Evolutionary conservation across 1,140 invertebrate species (phyloP).

Genomic region (Papilio xuthus): DNA sequence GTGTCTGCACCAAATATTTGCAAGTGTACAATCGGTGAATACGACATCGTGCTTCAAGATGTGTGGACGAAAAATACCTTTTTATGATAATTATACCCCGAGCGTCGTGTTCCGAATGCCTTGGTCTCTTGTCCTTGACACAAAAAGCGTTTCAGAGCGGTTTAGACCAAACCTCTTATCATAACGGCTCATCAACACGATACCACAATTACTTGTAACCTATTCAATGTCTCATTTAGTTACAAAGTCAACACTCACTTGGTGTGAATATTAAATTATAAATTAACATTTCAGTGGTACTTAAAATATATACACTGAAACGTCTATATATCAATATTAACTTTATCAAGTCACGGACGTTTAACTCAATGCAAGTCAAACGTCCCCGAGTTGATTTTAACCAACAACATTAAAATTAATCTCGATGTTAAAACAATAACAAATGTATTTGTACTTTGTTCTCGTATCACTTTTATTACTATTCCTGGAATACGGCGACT

Average conservation of each 20-base stretch:
- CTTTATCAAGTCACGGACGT: neutral
- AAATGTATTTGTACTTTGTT: conserved; percentile 6
- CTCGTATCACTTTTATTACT: conserved; percentile 58
- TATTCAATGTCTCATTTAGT: conserved; percentile 4
- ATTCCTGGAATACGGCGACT: conserved; percentile 65
- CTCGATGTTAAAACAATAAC: neutral
- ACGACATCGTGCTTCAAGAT: neutral
- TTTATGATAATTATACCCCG: neutral
- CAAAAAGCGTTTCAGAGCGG: conserved; percentile 25
- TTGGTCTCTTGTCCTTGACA: conserved; percentile 35
- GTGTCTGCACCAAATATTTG: neutral
- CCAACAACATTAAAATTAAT: neutral
- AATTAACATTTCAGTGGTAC: neutral
- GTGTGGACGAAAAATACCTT: neutral
- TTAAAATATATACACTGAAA: neutral
- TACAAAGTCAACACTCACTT: neutral
- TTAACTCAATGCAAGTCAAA: neutral
- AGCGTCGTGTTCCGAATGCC: neutral
- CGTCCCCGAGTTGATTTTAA: neutral
- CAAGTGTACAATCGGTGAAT: neutral
- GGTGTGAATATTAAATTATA: neutral
- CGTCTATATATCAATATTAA: neutral
- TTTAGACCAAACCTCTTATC: conserved; percentile 35
- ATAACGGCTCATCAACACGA: conserved; percentile 45
- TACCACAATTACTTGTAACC: conserved; percentile 3